Evolutionary conservation across 2,797 vertebrate genomes (phyloP).

Genomic region (Lepilemur ruficaudatus): DNA sequence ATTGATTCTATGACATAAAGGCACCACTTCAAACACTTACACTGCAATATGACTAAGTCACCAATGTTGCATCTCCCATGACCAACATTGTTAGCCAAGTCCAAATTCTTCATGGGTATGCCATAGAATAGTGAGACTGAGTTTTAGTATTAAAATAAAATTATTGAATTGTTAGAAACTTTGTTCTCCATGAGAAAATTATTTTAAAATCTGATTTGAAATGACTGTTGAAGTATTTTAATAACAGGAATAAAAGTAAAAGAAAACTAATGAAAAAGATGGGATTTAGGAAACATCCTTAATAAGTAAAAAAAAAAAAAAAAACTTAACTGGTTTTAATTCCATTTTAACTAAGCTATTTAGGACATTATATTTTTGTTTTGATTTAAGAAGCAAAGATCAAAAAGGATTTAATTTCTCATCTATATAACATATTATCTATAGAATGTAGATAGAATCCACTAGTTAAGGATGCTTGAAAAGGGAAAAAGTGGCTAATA

Average conservation of each 20-base stretch:
- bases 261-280: neutral
- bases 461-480: neutral
- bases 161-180: neutral
- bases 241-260: neutral
- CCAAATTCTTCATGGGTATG: neutral
- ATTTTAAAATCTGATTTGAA: neutral
- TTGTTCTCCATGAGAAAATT: neutral
- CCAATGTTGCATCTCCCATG: neutral
- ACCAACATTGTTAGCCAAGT: neutral
- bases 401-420: neutral
- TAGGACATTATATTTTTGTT: neutral
- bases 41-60: neutral
- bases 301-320: neutral
- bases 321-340: neutral
- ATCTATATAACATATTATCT: neutral
- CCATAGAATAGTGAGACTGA: neutral
- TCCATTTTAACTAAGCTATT: neutral
- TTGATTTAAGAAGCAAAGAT: constrained; percentile 1
- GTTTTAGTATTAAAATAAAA: neutral
- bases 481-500: neutral
- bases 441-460: neutral
- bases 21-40: neutral
- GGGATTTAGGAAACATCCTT: neutral
- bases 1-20: neutral
- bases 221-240: neutral